A percentile compares a stretch with the other conserved stretches of the same genome.
Conservation (phyloP, 2,888 invertebrate species). For the Stenoptilia bipunctidactyla region DNA sequence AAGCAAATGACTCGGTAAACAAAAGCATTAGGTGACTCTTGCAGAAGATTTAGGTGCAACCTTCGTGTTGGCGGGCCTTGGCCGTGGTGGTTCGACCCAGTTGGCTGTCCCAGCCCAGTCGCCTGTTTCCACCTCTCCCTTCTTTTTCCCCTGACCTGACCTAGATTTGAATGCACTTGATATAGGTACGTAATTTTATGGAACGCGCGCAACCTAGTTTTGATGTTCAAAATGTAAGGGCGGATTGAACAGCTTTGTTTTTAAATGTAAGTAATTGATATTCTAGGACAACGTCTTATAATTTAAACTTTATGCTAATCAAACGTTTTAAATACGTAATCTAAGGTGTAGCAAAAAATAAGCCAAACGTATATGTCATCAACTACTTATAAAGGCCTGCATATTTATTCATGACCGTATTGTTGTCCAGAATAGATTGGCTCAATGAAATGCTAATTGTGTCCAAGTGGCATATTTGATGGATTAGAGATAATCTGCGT, state of each 20-base stretch:
- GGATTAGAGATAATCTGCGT: conserved; percentile 18
- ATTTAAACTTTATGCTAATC: no score
- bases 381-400: no score
- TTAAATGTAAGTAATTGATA: no score
- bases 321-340: conserved; percentile 6
- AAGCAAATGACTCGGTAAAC: no score
- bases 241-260: no score
- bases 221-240: no score
- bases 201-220: conserved; percentile 26
- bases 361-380: no score
- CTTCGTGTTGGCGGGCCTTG: conserved; percentile 66
- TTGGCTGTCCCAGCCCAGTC: conserved; percentile 30
- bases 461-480: background rate
- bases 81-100: conserved; percentile 63
- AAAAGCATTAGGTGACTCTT: background rate
- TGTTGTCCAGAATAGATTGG: background rate
- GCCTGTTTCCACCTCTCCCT: no score
- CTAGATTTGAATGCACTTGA: conserved; percentile 57
- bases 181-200: conserved; percentile 28
- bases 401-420: background rate
- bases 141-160: conserved; percentile 37
- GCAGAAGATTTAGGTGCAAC: conserved; percentile 48
- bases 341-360: conserved; percentile 20
- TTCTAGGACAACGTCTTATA: no score
- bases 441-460: background rate